phyloP scores from a whole-genome alignment of 2,797 vertebrate species.

The Smutsia gigantea region DNA sequence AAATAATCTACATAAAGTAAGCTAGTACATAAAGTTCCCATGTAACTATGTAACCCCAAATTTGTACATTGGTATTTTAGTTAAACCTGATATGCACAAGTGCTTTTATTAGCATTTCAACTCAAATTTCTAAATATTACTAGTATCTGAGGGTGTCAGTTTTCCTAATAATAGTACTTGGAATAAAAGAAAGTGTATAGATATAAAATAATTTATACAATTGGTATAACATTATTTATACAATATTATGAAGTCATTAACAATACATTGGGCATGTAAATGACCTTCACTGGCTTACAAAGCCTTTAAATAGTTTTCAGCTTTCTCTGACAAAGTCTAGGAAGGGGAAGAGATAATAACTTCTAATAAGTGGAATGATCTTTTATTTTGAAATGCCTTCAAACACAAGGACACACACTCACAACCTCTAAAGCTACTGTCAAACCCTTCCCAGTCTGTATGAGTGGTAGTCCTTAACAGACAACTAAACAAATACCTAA shows the following conservation, averaged over 20 bases:
- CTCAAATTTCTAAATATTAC: conserved; percentile 4
- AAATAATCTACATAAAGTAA: not conserved
- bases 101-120: not conserved
- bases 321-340: conserved; percentile 3
- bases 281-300: not conserved
- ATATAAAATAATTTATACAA: not conserved
- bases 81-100: not conserved
- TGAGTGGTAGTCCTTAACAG: not conserved
- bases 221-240: not conserved
- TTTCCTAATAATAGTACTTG: conserved; percentile 11
- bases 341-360: not conserved
- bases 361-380: conserved; percentile 2
- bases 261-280: not conserved
- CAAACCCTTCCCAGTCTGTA: not conserved
- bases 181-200: not conserved
- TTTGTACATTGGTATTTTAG: not conserved
- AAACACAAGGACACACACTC: not conserved
- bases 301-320: not conserved
- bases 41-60: not conserved
- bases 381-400: conserved; percentile 1
- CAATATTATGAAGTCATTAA: not conserved
- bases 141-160: not conserved
- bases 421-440: not conserved
- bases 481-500: not conserved
- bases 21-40: not conserved